Evolutionary conservation across 92 coral and sea anemone species (phyloP), one percentile per base, ranked within the genome.

Genomic region (Phenganax stokvisi): DNA sequence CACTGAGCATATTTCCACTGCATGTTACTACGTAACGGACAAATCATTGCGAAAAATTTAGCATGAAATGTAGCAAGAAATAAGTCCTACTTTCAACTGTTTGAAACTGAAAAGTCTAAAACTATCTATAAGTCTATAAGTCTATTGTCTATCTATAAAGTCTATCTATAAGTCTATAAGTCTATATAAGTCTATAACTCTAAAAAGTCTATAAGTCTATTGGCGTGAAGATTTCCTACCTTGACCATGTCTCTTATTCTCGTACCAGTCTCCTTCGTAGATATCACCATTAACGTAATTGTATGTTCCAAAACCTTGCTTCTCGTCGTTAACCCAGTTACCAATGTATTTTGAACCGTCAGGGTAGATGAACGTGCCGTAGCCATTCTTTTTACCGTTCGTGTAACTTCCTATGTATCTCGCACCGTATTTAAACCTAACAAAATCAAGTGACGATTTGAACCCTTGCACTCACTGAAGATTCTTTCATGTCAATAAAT

Each of bases 251-350:
- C 98, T 88, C 51, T 85, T 91, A 82, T 91, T 94, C 66, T 94
- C 91, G 72, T 91, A 88, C 98, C 97, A 94, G 73, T 90, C 98
- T 74, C 98, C 98, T 66, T 92, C 97, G 80, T 94, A 94, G 15
- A 83, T 85, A 87, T 94, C 98, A 67, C 98, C 97, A 85, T 94
- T 94, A 47, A 88, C 85, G 87, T 94, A 94, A 60, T 87, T 77
- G 85, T 94, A 94, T 9, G 96, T 90, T 61, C 98, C 98, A 0
- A 80, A 80, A 47, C 98, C 98, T 44, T 94, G 98, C 11, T 85
- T 86, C 15, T 87, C 97, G 56, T 94, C 97, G 84, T 94, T 94
- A 5, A 92, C 71, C 98, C 98, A 94, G 90, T 83, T 88, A 31
- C 98, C 98, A 60, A 80, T 83, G 88, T 94, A 94, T 77, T 85